A percentile compares a stretch with the other conserved stretches of the same genome.
These are phyloP conservation scores for Apocrypta bakeri DNA, from an alignment of 1,140 invertebrate species.

Conservation along the genomic window DNA sequence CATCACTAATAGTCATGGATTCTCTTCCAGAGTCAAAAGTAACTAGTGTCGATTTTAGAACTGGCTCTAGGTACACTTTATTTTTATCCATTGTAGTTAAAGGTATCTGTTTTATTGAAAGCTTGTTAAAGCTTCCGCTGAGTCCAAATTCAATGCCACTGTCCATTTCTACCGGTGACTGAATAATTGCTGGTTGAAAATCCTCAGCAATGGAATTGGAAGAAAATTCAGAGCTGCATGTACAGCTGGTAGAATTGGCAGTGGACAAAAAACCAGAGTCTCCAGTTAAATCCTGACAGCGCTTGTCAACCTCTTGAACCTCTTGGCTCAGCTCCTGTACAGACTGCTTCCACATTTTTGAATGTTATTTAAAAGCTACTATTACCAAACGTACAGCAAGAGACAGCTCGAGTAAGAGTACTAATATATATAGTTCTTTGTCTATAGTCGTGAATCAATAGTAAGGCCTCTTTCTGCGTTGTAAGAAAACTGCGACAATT, in stretches of 20 bases:
- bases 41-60: slow-evolving; percentile 42
- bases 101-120: slow-evolving; percentile 69
- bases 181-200: background rate
- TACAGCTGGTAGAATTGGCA: slow-evolving; percentile 64
- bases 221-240: slow-evolving; percentile 5
- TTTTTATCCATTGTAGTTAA: slow-evolving; percentile 53
- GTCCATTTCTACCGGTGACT: slow-evolving; percentile 56
- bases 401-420: background rate
- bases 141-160: slow-evolving; percentile 75
- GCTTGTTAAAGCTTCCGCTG: slow-evolving; percentile 73
- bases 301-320: slow-evolving; percentile 25
- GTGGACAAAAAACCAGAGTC: slow-evolving; percentile 78
- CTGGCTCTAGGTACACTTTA: slow-evolving; percentile 57
- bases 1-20: background rate
- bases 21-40: slow-evolving; percentile 35
- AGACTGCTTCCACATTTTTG: slow-evolving; percentile 59
- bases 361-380: background rate
- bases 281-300: slow-evolving; percentile 52
- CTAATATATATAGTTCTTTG: background rate
- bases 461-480: no score
- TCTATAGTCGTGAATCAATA: background rate
- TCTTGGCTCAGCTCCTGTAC: slow-evolving; percentile 8
- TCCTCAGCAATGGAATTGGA: background rate
- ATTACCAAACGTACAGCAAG: background rate
- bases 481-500: background rate